phyloP scores from a whole-genome alignment of 2,797 vertebrate species.

The Macroramphosus scolopax region DNA sequence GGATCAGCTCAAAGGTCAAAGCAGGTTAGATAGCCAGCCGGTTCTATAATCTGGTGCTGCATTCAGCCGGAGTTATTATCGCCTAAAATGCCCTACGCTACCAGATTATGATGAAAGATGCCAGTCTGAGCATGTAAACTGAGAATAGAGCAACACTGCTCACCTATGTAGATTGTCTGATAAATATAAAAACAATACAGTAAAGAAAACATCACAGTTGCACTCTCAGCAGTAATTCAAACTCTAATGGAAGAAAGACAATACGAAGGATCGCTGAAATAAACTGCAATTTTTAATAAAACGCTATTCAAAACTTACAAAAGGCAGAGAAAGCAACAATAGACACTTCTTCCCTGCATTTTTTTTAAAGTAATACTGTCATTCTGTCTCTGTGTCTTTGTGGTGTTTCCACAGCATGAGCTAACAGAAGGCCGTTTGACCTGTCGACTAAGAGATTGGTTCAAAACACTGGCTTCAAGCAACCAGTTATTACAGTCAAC shows the following conservation, averaged over 20 bases:
- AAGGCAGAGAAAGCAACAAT: conserved; percentile 74
- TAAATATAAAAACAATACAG: neutral
- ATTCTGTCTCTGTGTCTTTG: conserved; percentile 34
- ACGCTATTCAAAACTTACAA: conserved; percentile 77
- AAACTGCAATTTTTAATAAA: conserved; percentile 79
- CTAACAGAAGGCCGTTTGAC: conserved; percentile 34
- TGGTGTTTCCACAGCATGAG: conserved; percentile 27
- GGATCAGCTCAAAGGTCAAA: conserved; percentile 41
- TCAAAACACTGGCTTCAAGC: conserved; percentile 37
- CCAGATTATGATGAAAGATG: no score
- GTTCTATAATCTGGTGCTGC: neutral
- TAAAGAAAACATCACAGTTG: conserved; percentile 6
- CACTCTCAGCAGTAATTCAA: conserved; percentile 36
- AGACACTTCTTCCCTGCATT: conserved; percentile 58
- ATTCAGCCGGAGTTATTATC: conserved; percentile 1
- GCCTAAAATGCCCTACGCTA: no score
- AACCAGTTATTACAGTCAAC: conserved; percentile 44
- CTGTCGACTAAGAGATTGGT: conserved; percentile 28
- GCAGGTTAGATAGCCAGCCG: conserved; percentile 34
- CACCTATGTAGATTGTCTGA: no score
- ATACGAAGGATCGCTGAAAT: conserved; percentile 74
- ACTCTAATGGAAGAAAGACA: conserved; percentile 72
- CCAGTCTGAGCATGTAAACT: no score
- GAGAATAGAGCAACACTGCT: no score
- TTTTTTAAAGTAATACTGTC: conserved; percentile 73